Evolutionary conservation across 2,888 invertebrate species (phyloP), one percentile per base, ranked within the genome.

Genomic region (Ennomos fuscantarius): DNA sequence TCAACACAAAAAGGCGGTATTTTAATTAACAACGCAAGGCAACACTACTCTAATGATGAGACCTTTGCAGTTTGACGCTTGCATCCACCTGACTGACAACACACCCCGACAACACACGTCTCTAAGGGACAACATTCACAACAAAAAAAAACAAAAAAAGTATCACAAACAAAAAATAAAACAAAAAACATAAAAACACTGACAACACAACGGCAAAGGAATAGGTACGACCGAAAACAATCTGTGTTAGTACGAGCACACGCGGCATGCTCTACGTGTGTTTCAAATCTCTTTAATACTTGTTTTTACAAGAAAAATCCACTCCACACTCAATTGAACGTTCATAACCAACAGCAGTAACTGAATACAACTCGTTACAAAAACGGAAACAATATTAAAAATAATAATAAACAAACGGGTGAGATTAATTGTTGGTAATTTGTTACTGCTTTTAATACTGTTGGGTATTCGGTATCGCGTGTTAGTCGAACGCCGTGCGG

Each of bases 251-350:
- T 89, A 74, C 73, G 84, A 82, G 85, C 84, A 77, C 82, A 82
- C 74, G 74, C 85, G 81, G 81, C 91, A 89, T 90, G 91, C 91
- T 79, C 86, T 74, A 79, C 74, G 70, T 74, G 72, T 80, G 73
- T 80, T 72, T 72, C 68, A 66, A 59, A 65, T 63, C 62, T 52
- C 63, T 34, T 68, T 63, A 65, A 55, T 61, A 45, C 69, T 47
- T 65, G 68, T 70, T 72, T 74, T 77, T 72, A 76, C 75, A 79
- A 83, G 78, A 82, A 84, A 87, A 87, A 89, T 90, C 91, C 91
- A 91, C 91, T 89, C 91, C 91, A 91, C 91, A 91, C 91, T 91
- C 91, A 87, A 86, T 81, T 76, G 73, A 81, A 82, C 83, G 84
- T 78, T 82, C 76, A 72, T 74, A 75, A 74, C 69, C 79, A 79